These are phyloP conservation scores for Copidosoma aretas DNA, from an alignment of 2,888 invertebrate species.

Conservation along the genomic window DNA sequence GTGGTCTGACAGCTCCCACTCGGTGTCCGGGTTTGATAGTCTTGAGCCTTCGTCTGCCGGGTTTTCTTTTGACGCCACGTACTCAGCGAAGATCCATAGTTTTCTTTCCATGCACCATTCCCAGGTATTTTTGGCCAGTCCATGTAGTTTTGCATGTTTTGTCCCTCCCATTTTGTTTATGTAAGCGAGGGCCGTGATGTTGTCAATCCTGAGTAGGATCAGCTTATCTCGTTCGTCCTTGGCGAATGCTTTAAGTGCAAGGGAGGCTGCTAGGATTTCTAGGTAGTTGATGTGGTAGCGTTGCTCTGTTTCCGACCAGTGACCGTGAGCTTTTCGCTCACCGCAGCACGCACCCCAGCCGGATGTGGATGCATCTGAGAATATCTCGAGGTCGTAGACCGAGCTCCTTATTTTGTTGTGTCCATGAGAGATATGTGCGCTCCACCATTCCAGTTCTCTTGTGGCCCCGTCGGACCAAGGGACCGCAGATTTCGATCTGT, in stretches of 20 bases:
- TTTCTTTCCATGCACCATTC: not conserved
- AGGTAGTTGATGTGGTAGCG: slow-evolving; percentile 3
- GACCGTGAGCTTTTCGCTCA: not conserved
- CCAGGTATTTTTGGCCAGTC: not conserved
- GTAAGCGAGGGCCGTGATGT: not conserved
- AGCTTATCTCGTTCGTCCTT: not conserved
- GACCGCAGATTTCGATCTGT: too few species aligned
- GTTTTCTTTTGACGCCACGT: not conserved
- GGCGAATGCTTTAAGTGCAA: not conserved
- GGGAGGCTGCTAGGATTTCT: not conserved
- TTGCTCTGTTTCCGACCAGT: too few species aligned
- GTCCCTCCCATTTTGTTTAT: slow-evolving; percentile 2
- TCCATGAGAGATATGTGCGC: not conserved
- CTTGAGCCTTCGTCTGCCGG: not conserved
- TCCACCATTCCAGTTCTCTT: not conserved
- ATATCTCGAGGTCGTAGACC: not conserved
- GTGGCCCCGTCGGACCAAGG: not conserved
- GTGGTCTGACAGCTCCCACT: not conserved
- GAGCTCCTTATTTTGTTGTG: not conserved
- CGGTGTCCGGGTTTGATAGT: not conserved
- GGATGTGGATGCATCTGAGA: not conserved
- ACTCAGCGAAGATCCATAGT: not conserved
- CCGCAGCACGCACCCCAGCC: not conserved
- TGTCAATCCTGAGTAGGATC: slow-evolving; percentile 1
- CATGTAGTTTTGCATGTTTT: not conserved